Percentiles rank a stretch among this genome's conserved stretches.
Conservation (phyloP, 2,113 vertebrate species). For the Thryonomys swinderianus region DNA sequence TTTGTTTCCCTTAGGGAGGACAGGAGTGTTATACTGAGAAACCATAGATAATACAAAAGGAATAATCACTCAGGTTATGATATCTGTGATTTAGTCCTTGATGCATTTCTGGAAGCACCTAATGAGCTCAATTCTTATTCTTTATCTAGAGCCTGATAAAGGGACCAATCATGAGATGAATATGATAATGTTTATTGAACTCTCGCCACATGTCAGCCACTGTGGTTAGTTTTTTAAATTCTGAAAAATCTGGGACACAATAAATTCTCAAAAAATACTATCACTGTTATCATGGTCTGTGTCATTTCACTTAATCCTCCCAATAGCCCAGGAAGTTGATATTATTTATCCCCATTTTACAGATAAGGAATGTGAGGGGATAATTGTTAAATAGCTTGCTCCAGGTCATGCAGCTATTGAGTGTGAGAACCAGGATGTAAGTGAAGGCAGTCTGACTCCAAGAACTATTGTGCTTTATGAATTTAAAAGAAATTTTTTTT, state of each 20-base stretch:
- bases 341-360: slow-evolving; percentile 55
- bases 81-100: slow-evolving; percentile 29
- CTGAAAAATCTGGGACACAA: slow-evolving; percentile 2
- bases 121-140: slow-evolving; percentile 52
- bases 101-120: slow-evolving; percentile 25
- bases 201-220: slow-evolving; percentile 22
- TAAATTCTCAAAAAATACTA: slow-evolving; percentile 28
- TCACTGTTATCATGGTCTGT: neutral
- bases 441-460: slow-evolving; percentile 22
- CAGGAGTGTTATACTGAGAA: slow-evolving; percentile 16
- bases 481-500: too few species aligned
- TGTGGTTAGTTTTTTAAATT: slow-evolving; percentile 27
- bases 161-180: slow-evolving; percentile 5
- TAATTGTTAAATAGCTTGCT: slow-evolving; percentile 32
- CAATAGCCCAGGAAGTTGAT: neutral
- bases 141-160: slow-evolving; percentile 54
- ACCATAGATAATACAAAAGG: neutral
- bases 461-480: neutral
- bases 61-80: slow-evolving; percentile 3
- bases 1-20: slow-evolving; percentile 56
- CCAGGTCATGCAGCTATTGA: neutral
- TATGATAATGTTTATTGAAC: slow-evolving; percentile 7
- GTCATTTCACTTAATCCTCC: slow-evolving; percentile 54
- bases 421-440: slow-evolving; percentile 26
- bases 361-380: slow-evolving; percentile 27